Percentiles rank a stretch among this genome's conserved stretches.
Evolutionary conservation across 2,113 vertebrate species (phyloP).

Genomic region (Phalacrocorax brasilianus): DNA sequence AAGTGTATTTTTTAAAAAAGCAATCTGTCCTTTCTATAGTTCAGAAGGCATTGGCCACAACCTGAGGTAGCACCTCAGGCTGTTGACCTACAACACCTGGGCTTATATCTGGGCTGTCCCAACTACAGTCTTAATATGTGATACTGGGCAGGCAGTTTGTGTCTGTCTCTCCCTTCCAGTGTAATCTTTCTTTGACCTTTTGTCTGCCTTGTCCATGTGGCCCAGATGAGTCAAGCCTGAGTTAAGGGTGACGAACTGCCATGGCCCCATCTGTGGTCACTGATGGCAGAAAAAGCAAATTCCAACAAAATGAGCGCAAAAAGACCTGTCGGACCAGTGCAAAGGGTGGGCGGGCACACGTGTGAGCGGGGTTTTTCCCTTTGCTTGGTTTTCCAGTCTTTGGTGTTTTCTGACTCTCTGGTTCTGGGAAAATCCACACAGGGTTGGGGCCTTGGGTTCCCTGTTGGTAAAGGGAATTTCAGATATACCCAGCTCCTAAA

Average conservation of each 20-base stretch:
- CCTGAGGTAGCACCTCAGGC: background rate
- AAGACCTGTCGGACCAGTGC: background rate
- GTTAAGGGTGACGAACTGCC: background rate
- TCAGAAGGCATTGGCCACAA: background rate
- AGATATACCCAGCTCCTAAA: background rate
- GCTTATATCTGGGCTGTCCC: background rate
- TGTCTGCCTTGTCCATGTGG: fast-evolving
- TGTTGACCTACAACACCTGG: background rate
- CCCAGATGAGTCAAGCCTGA: background rate
- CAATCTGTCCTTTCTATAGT: background rate
- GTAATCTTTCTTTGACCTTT: background rate
- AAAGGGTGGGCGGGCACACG: background rate
- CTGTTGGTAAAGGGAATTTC: background rate
- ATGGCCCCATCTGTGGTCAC: background rate
- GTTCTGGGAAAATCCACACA: background rate
- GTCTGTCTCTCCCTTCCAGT: background rate
- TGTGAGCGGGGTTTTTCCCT: no score
- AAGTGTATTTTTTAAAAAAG: background rate
- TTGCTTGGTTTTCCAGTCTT: background rate
- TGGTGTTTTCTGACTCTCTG: background rate
- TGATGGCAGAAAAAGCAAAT: background rate
- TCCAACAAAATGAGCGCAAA: background rate
- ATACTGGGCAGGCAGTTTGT: background rate
- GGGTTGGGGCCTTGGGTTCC: background rate
- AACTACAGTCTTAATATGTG: background rate